Evolutionary conservation across 64 coral and sea anemone species (phyloP).

Genomic region (Acropora tenuis): DNA sequence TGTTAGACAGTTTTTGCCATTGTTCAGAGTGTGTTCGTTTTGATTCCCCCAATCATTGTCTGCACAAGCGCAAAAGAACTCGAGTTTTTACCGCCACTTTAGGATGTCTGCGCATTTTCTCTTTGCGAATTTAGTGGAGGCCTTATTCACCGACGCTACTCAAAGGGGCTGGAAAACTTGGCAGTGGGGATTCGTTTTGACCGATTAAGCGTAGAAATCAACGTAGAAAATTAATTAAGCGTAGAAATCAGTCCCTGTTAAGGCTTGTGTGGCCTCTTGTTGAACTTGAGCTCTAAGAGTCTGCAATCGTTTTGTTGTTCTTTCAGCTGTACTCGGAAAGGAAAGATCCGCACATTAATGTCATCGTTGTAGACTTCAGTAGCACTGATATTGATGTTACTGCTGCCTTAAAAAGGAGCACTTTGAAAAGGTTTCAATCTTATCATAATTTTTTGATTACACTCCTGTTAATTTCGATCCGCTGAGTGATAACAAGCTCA

Average conservation of each 20-base stretch:
- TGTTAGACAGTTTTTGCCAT: too few species aligned
- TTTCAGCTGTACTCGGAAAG: constrained; percentile 82
- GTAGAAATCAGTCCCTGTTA: too few species aligned
- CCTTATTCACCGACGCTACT: not conserved
- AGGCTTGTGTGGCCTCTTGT: not conserved
- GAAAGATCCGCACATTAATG: constrained; percentile 85
- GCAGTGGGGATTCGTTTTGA: too few species aligned
- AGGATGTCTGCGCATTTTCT: not conserved
- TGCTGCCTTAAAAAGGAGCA: constrained; percentile 82
- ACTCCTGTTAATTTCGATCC: too few species aligned
- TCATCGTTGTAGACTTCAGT: constrained; percentile 97
- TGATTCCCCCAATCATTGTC: too few species aligned
- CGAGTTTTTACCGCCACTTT: too few species aligned
- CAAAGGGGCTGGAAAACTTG: too few species aligned
- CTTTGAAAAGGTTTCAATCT: constrained; percentile 65
- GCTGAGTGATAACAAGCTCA: too few species aligned
- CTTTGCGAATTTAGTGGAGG: not conserved
- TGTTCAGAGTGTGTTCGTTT: too few species aligned
- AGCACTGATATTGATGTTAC: constrained; percentile 93
- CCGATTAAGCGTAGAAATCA: too few species aligned
- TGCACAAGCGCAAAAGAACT: too few species aligned
- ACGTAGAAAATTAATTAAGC: too few species aligned
- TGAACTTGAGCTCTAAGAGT: not conserved
- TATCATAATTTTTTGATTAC: not conserved
- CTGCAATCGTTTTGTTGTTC: not conserved